Conservation (phyloP, 2,888 invertebrate species). For the Trypoxylon attenuatum region DNA sequence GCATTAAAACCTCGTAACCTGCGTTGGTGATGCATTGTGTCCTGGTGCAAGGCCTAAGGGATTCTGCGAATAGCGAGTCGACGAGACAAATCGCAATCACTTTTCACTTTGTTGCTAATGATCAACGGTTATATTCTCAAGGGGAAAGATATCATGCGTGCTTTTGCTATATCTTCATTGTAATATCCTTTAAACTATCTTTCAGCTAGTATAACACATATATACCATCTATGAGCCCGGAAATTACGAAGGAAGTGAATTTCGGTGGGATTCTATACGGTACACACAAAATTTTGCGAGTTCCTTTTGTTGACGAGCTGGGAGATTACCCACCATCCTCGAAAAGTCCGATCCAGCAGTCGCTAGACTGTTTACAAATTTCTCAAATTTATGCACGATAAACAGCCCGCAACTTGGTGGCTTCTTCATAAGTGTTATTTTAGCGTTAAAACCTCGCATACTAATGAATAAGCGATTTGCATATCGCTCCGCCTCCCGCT, state of each 20-base stretch:
- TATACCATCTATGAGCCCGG: too few relatives aligned
- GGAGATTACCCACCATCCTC: background rate
- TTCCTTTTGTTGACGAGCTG: background rate
- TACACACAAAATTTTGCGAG: too few relatives aligned
- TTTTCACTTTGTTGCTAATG: slow-evolving; percentile 44
- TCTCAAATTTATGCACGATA: slow-evolving; percentile 12
- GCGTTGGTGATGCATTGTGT: slow-evolving; percentile 43
- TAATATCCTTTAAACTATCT: too few relatives aligned
- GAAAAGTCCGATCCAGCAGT: background rate
- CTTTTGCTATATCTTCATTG: too few relatives aligned
- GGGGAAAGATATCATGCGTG: background rate
- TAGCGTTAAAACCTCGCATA: slow-evolving; percentile 18
- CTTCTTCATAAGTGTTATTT: slow-evolving; percentile 13
- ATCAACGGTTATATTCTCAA: slow-evolving; percentile 32
- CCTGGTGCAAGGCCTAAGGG: slow-evolving; percentile 39
- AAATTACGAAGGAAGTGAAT: too few relatives aligned
- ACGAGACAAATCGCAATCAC: slow-evolving; percentile 45
- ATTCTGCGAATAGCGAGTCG: slow-evolving; percentile 33
- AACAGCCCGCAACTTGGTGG: slow-evolving; percentile 8
- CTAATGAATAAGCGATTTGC: slow-evolving; percentile 19
- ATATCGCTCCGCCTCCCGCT: slow-evolving; percentile 8
- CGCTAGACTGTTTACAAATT: slow-evolving; percentile 15
- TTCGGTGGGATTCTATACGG: too few relatives aligned
- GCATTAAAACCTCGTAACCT: slow-evolving; percentile 56
- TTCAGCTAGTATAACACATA: too few relatives aligned